Evolutionary conservation across 1,140 invertebrate species (phyloP).

Genomic region (Drosophila gunungcola): DNA sequence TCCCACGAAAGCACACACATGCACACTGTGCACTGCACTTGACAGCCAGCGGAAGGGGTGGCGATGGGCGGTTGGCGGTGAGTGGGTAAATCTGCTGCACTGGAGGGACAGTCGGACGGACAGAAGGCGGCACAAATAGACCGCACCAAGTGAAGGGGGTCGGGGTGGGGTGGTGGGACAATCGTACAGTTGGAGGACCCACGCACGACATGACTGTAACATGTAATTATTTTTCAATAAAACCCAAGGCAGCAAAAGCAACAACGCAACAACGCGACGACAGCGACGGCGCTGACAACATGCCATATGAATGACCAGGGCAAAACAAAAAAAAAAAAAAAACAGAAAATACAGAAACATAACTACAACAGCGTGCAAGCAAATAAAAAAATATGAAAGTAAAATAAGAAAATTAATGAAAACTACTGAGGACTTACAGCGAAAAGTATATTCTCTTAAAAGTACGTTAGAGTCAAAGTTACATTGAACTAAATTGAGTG

Average conservation of each 20-base stretch:
- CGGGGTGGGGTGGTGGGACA: slow-evolving; percentile 11
- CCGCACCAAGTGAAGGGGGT: slow-evolving; percentile 60
- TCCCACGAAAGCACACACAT: slow-evolving; percentile 24
- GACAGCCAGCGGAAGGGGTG: slow-evolving; percentile 61
- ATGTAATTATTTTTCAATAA: slow-evolving; percentile 84
- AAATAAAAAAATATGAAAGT: slow-evolving; percentile 13
- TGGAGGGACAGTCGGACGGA: slow-evolving; percentile 16
- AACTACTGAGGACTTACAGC: not conserved
- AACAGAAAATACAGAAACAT: slow-evolving; percentile 17
- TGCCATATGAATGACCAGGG: slow-evolving; percentile 74
- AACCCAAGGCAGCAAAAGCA: slow-evolving; percentile 74
- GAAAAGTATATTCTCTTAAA: not conserved
- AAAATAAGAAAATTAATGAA: slow-evolving; percentile 11
- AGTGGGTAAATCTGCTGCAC: slow-evolving; percentile 26
- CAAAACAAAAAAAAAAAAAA: slow-evolving; percentile 32
- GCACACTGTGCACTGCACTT: slow-evolving; percentile 56
- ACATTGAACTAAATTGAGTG: not conserved
- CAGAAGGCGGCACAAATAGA: slow-evolving; percentile 69
- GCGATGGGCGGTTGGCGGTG: not conserved
- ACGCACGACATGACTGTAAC: slow-evolving; percentile 82
- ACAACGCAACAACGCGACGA: slow-evolving; percentile 50
- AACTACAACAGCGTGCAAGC: slow-evolving; percentile 6
- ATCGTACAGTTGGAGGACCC: slow-evolving; percentile 39
- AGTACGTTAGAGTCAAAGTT: not conserved
- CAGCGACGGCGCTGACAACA: slow-evolving; percentile 62